Base-by-base conservation (phyloP, 2,797 vertebrate species). In the Aplochiton taeniatus region DNA sequence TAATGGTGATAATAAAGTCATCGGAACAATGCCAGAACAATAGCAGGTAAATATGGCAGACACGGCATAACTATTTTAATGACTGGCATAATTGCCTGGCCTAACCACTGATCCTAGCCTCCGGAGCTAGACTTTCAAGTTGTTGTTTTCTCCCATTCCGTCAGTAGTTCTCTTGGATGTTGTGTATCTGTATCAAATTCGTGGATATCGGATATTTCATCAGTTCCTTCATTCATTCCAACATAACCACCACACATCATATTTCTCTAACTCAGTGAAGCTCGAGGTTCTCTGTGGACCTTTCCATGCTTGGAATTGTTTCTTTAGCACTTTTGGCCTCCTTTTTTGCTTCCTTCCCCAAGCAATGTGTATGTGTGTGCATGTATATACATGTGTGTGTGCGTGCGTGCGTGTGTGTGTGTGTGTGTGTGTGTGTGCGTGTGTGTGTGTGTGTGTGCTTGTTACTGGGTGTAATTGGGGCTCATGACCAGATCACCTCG, bases 1-100 rank as follows among this genome's bases (percentile, higher is more conserved):
- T 79, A 82, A 82, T 83, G 76, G 78, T 80, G 65, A 60, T 78
- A 84, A 87, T 88, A 80, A 89, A 85, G 69, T 80, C 76, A 73
- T 82, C 76, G 74, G 73, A 75, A 78, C 75, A 74, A 80, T 67
- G 61, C 61, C 65, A 20, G 58, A 70, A 64, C 73, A 82, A 79
- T 69, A 74, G 58, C 72, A 68, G 31, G 31, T 46, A 58, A n/a
- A 12, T 60, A 17, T 52, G 12, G 46, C 74, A 65, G 55, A 66
- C 48, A 58, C 70, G 44, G 59, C 16, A 41, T 55, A 11, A 70
- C 55, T 8, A 58, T 73, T 63, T 64, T 42, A 65, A n/a, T 69
- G 79, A 78, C 70, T 74, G 55, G 59, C 3, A 46, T 13, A 42
- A 63, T 74, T 69, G 74, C 76, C 73, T 68, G 16, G 45, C 43